Evolutionary conservation across 23 tunicate species (phyloP), one percentile per base, ranked within the genome.

Genomic region (Halocynthia aurantium): DNA sequence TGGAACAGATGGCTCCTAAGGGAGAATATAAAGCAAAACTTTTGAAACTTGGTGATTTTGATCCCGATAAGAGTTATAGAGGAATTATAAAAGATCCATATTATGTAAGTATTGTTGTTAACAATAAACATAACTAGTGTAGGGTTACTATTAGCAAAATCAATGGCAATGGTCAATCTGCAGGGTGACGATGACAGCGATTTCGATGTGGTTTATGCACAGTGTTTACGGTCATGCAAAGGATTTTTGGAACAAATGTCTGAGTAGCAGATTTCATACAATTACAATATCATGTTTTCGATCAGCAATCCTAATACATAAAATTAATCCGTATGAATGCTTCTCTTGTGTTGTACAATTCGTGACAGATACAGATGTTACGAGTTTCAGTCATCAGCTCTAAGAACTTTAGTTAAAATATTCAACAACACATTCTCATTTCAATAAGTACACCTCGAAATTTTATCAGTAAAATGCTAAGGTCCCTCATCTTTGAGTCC

Each of bases 31-130:
- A 86, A 77, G 92, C 92, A 10, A 64, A 86, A 61, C 58, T 92
- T 10, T 77, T 86, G 52, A 58, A 87, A 69, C 67, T 92, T 19
- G 98, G 88, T 8, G 66, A 78, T 53, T 92, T 82, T 83, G 92
- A 86, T 61, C 72, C 70, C n/a, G 82, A 92, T 52, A 82, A 82
- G 53, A 8, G 76, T 8, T 76, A 50, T 79, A 22, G 68, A 10
- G 85, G 72, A 67, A 82, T 86, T 6, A 92, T 92, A 53, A 93
- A 92, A 73, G 98, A 92, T 76, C 98, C 98, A 19, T 92, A 91
- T 77, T 91, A 92, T 78, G 97, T 91, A 63, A 63, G 71, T 71
- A 50, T 9, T 15, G 49, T 17, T 52, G 51, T 65, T 65, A 9
- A 65, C 6, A 65, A 65, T 9, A 10, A 65, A 65, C 22, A 0